Evolutionary conservation across 2,797 vertebrate species (phyloP).

Genomic region (Otolemur crassicaudatus): DNA sequence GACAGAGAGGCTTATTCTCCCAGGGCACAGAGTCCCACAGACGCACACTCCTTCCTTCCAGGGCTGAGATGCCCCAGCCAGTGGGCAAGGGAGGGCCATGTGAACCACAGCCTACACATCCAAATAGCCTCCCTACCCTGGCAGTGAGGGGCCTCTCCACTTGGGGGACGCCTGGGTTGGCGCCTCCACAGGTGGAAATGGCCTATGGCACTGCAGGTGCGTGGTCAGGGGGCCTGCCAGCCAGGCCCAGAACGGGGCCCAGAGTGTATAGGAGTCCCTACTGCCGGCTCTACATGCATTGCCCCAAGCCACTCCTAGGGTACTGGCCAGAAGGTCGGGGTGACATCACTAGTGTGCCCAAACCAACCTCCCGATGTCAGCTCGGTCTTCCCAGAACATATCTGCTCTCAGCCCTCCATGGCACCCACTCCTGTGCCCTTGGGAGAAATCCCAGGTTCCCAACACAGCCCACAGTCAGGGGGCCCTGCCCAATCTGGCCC

Average conservation of each 20-base stretch:
- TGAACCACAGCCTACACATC: not conserved
- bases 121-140: rapidly evolving
- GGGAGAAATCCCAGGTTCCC: not conserved
- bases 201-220: rapidly evolving
- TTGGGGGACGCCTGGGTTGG: not conserved
- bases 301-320: rapidly evolving
- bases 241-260: no score
- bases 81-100: not conserved
- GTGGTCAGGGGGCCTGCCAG: rapidly evolving
- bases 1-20: not conserved
- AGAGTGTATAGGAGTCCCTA: rapidly evolving
- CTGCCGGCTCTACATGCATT: not conserved
- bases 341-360: not conserved
- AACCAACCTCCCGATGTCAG: not conserved
- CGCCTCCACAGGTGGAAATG: rapidly evolving
- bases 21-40: not conserved
- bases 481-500: rapidly evolving
- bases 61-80: not conserved
- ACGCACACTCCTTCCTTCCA: not conserved
- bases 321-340: no score
- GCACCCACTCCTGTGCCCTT: not conserved
- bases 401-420: not conserved
- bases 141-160: rapidly evolving
- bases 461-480: rapidly evolving
- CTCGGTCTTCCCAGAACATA: rapidly evolving